A percentile compares a stretch with the other conserved stretches of the same genome.
phyloP scores from a whole-genome alignment of 1,140 invertebrate genomes.

The Epicauta chinensis region DNA sequence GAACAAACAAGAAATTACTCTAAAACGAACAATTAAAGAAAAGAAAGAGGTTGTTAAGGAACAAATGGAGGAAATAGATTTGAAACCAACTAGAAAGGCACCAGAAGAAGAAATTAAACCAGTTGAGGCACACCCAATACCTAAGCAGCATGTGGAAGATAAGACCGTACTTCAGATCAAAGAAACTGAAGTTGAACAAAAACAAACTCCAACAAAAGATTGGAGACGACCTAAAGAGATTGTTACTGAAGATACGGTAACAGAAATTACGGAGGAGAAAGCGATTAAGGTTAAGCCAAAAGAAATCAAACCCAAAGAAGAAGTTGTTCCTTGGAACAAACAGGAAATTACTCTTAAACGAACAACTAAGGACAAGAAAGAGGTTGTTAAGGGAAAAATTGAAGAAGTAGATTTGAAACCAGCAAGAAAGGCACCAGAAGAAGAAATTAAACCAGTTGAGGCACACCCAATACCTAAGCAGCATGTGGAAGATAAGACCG shows the following conservation, averaged over 20 bases:
- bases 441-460: conserved; percentile 17
- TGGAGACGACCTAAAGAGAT: conserved; percentile 12
- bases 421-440: conserved; percentile 33
- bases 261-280: conserved; percentile 19
- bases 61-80: conserved; percentile 23
- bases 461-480: conserved; percentile 6
- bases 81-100: conserved; percentile 32
- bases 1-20: conserved; percentile 27
- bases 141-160: conserved; percentile 24
- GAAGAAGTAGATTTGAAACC: conserved; percentile 31
- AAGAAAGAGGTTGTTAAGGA: conserved; percentile 28
- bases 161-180: conserved; percentile 24
- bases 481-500: conserved; percentile 23
- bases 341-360: conserved; percentile 27
- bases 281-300: conserved; percentile 28
- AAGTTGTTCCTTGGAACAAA: conserved; percentile 29
- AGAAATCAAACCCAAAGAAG: conserved; percentile 6
- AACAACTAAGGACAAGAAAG: conserved; percentile 29
- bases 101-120: conserved; percentile 28
- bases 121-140: conserved; percentile 8
- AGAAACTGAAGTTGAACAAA: conserved; percentile 15
- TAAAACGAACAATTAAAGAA: conserved; percentile 32
- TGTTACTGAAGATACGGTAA: conserved; percentile 20
- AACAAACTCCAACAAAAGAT: conserved; percentile 4
- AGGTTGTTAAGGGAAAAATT: conserved; percentile 26